Evolutionary conservation across 2,797 vertebrate genomes (phyloP), one percentile per base, ranked within the genome.

Genomic region (Avahi laniger): DNA sequence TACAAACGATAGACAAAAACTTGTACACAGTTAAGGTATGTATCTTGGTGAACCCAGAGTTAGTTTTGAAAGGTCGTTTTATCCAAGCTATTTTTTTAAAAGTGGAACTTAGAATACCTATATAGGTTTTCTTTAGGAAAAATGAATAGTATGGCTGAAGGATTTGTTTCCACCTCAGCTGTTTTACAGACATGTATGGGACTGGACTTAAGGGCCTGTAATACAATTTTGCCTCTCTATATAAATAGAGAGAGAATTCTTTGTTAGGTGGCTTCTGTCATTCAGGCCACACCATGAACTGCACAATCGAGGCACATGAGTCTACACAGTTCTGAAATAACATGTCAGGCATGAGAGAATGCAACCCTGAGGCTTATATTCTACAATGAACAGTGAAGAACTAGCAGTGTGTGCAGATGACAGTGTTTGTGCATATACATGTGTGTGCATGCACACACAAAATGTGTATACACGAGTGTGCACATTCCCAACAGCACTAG

Each of bases 151-250:
- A 72, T 57, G 59, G 41, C 15, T 72, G 33, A 82, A 30, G 22
- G 46, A 73, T 0, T 0, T 84, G 3, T 30, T 91, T 91, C 41
- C 17, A 41, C 5, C 5, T 91, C 7, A 7, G 0, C 13, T 70
- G 20, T 43, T 38, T 10, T 18, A 48, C 13, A 85, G 38, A 41
- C 30, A 38, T 14, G 11, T 4, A 4, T 0, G 0, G 59, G 85
- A 26, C 7, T 35, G 79, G 79, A 13, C 24, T 24, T 35, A 3
- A 12, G 59, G 43, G 41, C 90, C 43, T 73, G 4, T n/a, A 18
- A 83, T 57, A 26, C 17, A 20, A 43, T 93, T 76, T 86, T 9
- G 4, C 46, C 33, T 59, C 26, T 50, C 35, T 79, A 7, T 86
- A 35, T 33, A 81, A 91, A 50, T 48, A 33, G 59, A 28, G 83